Percentiles rank a stretch among this genome's conserved stretches.
phyloP scores from a whole-genome alignment of 1,140 invertebrate species.

The Danaus plexippus region DNA sequence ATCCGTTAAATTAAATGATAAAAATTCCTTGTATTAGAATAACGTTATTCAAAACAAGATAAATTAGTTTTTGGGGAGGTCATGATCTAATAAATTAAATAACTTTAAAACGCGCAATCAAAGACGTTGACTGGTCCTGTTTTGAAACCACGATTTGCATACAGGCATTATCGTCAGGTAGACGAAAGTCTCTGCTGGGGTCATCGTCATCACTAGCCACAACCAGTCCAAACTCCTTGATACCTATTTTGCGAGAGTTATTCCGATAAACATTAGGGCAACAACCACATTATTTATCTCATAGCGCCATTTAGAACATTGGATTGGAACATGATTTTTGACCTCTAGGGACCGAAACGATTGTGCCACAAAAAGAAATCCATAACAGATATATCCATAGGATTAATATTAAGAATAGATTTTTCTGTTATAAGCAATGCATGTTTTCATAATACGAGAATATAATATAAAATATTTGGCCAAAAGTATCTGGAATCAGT shows the following conservation, averaged over 20 bases:
- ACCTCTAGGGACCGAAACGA: too few relatives aligned
- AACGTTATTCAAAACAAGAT: too few relatives aligned
- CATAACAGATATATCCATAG: too few relatives aligned
- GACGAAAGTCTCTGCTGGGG: conserved; percentile 32
- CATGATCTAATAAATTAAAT: conserved; percentile 20
- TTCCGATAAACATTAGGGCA: conserved; percentile 48
- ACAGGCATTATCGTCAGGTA: conserved; percentile 56
- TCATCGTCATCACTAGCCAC: conserved; percentile 53
- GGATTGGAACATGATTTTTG: too few relatives aligned
- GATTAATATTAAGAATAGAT: too few relatives aligned
- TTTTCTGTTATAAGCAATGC: too few relatives aligned
- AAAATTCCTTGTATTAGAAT: too few relatives aligned
- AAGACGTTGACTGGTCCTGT: conserved; percentile 51
- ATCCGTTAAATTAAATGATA: too few relatives aligned
- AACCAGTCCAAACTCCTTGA: conserved; percentile 35
- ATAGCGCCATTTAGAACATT: neutral
- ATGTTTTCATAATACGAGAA: too few relatives aligned
- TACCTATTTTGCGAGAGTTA: conserved; percentile 48
- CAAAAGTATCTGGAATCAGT: too few relatives aligned
- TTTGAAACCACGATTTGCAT: conserved; percentile 64
- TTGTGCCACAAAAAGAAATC: too few relatives aligned
- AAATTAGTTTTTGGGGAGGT: conserved; percentile 1
- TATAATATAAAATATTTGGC: too few relatives aligned
- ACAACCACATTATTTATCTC: conserved; percentile 10
- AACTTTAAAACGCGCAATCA: conserved; percentile 25